Conservation (phyloP, 2,113 vertebrate genomes). For the Turdus rufiventris region DNA sequence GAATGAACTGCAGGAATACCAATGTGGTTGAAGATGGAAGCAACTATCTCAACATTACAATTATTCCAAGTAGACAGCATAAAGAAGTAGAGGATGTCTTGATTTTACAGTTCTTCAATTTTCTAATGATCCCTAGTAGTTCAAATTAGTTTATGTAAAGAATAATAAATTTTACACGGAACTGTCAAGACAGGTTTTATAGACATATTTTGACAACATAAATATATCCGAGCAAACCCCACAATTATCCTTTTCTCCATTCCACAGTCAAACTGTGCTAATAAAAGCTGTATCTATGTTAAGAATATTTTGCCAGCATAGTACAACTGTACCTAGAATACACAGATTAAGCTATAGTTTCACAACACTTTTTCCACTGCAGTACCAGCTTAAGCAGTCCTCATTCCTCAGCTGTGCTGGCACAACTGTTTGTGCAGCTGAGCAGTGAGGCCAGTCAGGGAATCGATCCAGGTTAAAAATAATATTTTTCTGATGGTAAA, state of each 20-base stretch:
- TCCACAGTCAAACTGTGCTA: neutral
- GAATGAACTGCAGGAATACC: neutral
- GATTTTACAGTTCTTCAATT: neutral
- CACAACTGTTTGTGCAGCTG: slow-evolving; percentile 64
- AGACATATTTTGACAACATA: neutral
- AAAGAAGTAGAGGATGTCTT: neutral
- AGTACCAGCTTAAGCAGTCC: slow-evolving; percentile 25
- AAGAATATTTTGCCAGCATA: neutral
- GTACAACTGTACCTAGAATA: neutral
- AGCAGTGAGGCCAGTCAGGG: slow-evolving; percentile 4
- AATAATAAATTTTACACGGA: neutral
- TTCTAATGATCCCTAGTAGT: neutral
- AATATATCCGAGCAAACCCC: neutral
- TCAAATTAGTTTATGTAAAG: neutral
- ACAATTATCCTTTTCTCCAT: neutral
- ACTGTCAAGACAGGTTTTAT: neutral
- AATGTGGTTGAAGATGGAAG: neutral
- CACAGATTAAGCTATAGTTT: slow-evolving; percentile 6
- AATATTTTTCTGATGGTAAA: slow-evolving; percentile 66
- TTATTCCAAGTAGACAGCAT: neutral
- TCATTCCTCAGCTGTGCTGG: slow-evolving; percentile 47
- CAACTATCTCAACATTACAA: neutral
- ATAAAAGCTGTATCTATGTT: neutral
- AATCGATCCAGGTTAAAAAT: slow-evolving; percentile 59
- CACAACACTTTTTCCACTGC: slow-evolving; percentile 43